These are phyloP conservation scores for Zoanthus solanderi DNA, from an alignment of 92 coral and sea anemone species.

Conservation along the genomic window DNA sequence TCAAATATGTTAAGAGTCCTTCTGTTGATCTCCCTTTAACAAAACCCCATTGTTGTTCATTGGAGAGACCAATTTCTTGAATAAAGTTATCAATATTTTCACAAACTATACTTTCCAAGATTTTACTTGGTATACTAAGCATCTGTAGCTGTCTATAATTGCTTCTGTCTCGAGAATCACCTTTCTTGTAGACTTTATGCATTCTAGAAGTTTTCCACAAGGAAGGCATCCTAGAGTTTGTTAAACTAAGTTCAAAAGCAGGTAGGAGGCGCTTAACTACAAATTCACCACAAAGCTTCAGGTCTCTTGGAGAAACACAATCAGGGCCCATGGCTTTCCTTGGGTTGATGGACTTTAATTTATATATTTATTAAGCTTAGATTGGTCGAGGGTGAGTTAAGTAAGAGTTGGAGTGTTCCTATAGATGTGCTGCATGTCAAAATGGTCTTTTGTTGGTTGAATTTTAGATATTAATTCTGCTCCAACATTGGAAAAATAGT, in stretches of 20 bases:
- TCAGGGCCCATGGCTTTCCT: conserved; percentile 67
- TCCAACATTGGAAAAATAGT: conserved; percentile 4
- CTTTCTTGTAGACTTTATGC: conserved; percentile 68
- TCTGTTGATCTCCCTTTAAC: not conserved
- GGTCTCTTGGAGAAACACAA: conserved; percentile 54
- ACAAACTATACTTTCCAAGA: not conserved
- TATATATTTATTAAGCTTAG: conserved; percentile 15
- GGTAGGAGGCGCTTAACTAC: conserved; percentile 40
- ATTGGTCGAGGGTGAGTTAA: conserved; percentile 37
- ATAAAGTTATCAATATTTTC: not conserved
- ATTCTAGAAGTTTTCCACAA: conserved; percentile 70
- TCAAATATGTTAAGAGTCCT: not conserved
- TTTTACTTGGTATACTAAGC: conserved; percentile 5
- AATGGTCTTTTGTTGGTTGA: not conserved
- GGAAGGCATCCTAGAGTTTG: conserved; percentile 49
- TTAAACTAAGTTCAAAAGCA: conserved; percentile 49
- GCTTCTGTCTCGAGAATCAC: conserved; percentile 45
- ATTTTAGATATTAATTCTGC: not conserved
- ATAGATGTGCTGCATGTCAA: not conserved
- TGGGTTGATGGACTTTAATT: conserved; percentile 53
- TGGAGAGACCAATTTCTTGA: not conserved
- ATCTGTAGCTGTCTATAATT: conserved; percentile 70
- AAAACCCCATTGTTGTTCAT: not conserved
- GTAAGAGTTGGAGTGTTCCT: conserved; percentile 58
- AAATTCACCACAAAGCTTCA: conserved; percentile 54